Base-by-base conservation (phyloP, 2,113 vertebrate genomes). In the Eclectus roratus region DNA sequence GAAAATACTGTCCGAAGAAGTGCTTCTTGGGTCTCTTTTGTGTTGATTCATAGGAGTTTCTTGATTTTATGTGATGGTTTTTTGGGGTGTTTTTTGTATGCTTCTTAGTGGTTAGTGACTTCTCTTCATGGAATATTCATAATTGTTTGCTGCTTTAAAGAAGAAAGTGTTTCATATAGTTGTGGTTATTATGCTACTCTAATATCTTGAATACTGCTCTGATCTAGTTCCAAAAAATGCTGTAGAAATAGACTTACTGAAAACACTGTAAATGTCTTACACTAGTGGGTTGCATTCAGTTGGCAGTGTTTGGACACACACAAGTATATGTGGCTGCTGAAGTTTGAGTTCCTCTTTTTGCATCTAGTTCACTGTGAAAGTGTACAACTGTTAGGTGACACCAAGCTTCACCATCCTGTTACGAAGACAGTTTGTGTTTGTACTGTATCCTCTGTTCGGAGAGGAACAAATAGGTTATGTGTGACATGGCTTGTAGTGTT, bases 381-480 rank as follows among this genome's bases (percentile, higher is more conserved):
- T 37, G 12, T 43, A 7, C 63, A 72, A 12, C 58, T 94, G 39
- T 35, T 24, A 12, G 43, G 23, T 50, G 16, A 85, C 66, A 46
- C 20, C 8, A 39, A 37, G 72, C 37, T 68, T 85, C 31, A 28
- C 0, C 2, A 4, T 66, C 27, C 77, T 64, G 2, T 56, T 35
- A 10, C 0, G 2, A 72, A 52, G 64, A 8, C 20, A 13, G 3
- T 47, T 71, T 43, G 39, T 1, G 0, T 55, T 77, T 61, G 14
- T 69, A 12, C 18, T 60, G 11, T 28, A 1, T 23, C 3, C 15
- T 49, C 19, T 80, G 23, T 68, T 52, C 27, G 47, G 55, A 58
- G 58, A 37, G 37, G 46, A 69, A 11, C 37, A 41, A 11, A 0
- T 17, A 41, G 21, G 8, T 58, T 58, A 33, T 0, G 3, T 71